phyloP scores from a whole-genome alignment of 2,797 vertebrate species.

The Phrynocephalus forsythii region DNA sequence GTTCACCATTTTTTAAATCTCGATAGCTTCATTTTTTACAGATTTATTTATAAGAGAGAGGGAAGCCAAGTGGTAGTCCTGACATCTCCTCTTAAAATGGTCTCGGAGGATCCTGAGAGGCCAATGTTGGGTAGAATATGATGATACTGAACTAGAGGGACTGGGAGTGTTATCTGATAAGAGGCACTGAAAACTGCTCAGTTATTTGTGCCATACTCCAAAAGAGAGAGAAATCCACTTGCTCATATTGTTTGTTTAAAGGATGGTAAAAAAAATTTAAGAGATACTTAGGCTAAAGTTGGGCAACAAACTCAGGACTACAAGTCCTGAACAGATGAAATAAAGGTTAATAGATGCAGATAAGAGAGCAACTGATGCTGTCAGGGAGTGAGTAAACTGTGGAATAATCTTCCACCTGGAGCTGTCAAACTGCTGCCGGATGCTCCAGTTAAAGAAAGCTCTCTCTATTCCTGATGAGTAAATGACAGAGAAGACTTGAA shows the following conservation, averaged over 20 bases:
- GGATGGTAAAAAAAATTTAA: not conserved
- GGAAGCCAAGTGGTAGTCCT: not conserved
- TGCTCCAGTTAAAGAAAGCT: slow-evolving; percentile 69
- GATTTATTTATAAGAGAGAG: not conserved
- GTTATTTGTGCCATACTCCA: not conserved
- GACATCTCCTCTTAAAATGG: not conserved
- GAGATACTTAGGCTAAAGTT: not conserved
- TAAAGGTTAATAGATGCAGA: slow-evolving; percentile 66
- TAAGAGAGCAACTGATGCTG: slow-evolving; percentile 61
- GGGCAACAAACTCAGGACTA: slow-evolving; percentile 2
- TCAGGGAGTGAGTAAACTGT: slow-evolving; percentile 69
- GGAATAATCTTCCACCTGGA: slow-evolving; percentile 68
- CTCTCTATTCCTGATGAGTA: slow-evolving; percentile 65
- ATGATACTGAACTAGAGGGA: not conserved
- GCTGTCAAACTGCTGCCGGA: slow-evolving; percentile 70
- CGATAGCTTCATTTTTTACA: not conserved
- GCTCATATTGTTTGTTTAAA: not conserved
- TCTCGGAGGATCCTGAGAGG: too few relatives aligned
- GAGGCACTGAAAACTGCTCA: not conserved
- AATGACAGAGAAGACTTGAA: slow-evolving; percentile 76
- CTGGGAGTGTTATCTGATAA: not conserved
- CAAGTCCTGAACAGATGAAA: slow-evolving; percentile 38
- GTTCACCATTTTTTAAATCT: not conserved
- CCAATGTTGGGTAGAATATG: not conserved
- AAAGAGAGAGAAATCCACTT: not conserved